Base-by-base conservation (phyloP, 2,888 invertebrate genomes). In the Pyrrhia umbra region DNA sequence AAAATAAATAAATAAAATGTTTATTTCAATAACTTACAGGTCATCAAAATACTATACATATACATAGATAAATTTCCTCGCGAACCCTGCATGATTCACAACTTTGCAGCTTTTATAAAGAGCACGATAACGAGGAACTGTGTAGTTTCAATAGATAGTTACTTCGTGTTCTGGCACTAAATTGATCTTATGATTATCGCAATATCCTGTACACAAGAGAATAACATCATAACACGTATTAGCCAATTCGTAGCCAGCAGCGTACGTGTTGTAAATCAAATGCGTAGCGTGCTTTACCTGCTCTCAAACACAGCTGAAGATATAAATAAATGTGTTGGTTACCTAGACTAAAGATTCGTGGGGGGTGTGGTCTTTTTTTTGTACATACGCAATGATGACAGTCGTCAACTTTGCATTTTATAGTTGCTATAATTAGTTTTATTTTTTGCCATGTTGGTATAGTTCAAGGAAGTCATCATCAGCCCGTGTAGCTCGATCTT, bases 221-320 rank as follows among this genome's bases (percentile, higher is more conserved):
- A 70, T 50, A 68, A 55, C 64, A 70, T 68, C 64, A 51, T 69
- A 62, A 64, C 47, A 70, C 23, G 51, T 47, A 18, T 34, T 30
- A 66, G 34, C 25, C 39, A 56, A 49, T 45, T 18, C 15, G 16
- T 49, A 15, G 42, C 37, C 40, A 18, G 50, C 49, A 13, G 46
- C 25, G 51, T 30, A 6, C 27, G 13, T n/a, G 30, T 25, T 18
- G 58, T 69, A 69, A 69, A 72, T 69, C 68, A 69, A 47, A 43
- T 42, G 27, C 18, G 52, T 72, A 51, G 67, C 37, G 13, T 23
- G 18, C n/a, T 66, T 46, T 66, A 66, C 67, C 68, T 66, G 58
- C 40, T 51, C 21, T 21, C 30, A 58, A 21, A 71, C 45, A 27
- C 16, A 25, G 46, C 6, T 21, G n/a, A 34, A 37, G 21, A 23